Evolutionary conservation across 2,888 invertebrate genomes (phyloP).

Genomic region (Morinoia aosen): DNA sequence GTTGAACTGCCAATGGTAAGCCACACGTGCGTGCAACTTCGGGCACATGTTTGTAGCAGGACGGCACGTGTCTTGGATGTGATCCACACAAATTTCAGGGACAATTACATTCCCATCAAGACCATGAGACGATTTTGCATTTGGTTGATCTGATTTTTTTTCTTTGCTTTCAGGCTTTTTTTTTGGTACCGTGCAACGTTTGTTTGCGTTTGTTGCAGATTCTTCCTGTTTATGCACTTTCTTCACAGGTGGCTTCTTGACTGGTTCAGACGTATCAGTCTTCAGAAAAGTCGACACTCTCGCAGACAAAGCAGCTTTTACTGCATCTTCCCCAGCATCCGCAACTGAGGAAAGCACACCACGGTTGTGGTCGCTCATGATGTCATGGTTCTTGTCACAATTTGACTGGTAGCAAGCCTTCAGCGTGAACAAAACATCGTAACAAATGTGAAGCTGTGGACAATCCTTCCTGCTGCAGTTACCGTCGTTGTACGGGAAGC

Average conservation of each 20-base stretch:
- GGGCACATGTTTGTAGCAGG: conserved; percentile 40
- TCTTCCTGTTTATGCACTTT: neutral
- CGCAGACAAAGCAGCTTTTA: neutral
- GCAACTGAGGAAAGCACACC: neutral
- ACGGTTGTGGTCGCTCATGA: neutral
- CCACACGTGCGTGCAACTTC: conserved; percentile 41
- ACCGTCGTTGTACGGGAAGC: conserved; percentile 27
- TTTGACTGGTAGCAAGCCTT: neutral
- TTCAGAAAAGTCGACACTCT: neutral
- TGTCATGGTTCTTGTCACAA: neutral
- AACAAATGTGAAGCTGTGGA: conserved; percentile 8
- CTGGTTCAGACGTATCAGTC: neutral
- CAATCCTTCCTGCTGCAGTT: neutral
- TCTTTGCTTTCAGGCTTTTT: neutral
- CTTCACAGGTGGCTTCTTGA: neutral
- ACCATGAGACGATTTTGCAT: neutral
- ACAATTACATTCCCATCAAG: conserved; percentile 24
- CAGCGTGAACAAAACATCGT: conserved; percentile 20
- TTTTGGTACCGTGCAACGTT: neutral
- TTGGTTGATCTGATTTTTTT: neutral
- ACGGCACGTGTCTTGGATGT: neutral
- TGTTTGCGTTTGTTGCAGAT: neutral
- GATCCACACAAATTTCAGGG: neutral
- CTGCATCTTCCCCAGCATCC: neutral
- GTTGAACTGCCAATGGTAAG: conserved; percentile 44